phyloP scores from a whole-genome alignment of 2,797 vertebrate genomes.

The Leptoclinus maculatus region DNA sequence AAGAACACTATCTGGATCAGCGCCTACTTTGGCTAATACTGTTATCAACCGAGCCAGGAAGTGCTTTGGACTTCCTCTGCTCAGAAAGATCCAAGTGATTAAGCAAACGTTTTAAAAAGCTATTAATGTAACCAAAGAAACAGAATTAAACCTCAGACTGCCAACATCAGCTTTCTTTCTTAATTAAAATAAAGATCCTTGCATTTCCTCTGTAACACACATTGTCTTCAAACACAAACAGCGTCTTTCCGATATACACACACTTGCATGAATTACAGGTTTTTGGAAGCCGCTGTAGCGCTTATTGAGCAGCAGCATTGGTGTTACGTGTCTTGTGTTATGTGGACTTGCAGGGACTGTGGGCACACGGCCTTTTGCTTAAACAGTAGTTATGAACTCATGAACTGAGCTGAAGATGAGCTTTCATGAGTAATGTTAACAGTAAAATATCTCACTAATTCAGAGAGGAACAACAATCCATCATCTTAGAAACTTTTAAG shows the following conservation, averaged over 20 bases:
- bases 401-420: slow-evolving; percentile 20
- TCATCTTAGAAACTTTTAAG: slow-evolving; percentile 3
- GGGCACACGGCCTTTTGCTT: background rate
- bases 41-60: slow-evolving; percentile 61
- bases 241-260: background rate
- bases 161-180: slow-evolving; percentile 14
- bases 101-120: slow-evolving; percentile 68
- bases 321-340: too few relatives aligned
- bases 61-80: slow-evolving; percentile 58
- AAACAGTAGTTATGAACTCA: slow-evolving; percentile 4
- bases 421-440: slow-evolving; percentile 10
- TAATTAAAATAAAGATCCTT: background rate
- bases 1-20: slow-evolving; percentile 41
- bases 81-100: slow-evolving; percentile 70
- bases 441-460: background rate
- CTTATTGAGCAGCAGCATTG: background rate
- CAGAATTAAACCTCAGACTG: slow-evolving; percentile 33
- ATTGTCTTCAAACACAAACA: background rate
- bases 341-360: background rate
- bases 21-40: slow-evolving; percentile 42
- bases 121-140: slow-evolving; percentile 48
- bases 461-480: background rate
- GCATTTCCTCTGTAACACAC: slow-evolving; percentile 6
- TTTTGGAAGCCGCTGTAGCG: slow-evolving; percentile 8
- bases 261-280: background rate